Conservation (phyloP, 2,113 vertebrate genomes). For the Coryphaenoides rupestris region DNA sequence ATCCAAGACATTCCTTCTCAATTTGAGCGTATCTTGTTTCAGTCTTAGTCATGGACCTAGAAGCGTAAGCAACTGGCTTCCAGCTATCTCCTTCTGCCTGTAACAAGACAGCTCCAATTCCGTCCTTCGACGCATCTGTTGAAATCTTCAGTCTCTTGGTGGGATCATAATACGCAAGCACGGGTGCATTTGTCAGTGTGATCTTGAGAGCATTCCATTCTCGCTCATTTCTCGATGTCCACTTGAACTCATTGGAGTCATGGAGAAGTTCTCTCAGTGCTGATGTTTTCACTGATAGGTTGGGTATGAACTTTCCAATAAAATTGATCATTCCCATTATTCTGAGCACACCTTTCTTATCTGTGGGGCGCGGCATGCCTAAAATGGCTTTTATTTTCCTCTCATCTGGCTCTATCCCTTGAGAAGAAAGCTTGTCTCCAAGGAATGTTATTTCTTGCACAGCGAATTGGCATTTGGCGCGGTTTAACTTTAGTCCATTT, state of each 20-base stretch:
- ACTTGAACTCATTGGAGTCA: neutral
- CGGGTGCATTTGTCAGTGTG: neutral
- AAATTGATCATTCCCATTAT: neutral
- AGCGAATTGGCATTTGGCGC: neutral
- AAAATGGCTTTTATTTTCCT: neutral
- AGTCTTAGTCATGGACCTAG: neutral
- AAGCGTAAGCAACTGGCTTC: neutral
- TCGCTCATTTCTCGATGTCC: neutral
- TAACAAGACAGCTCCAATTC: neutral
- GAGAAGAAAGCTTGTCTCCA: neutral
- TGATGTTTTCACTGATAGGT: neutral
- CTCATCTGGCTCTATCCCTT: neutral
- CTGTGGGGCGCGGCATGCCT: neutral
- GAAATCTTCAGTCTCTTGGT: neutral
- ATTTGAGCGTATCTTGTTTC: conserved; percentile 5
- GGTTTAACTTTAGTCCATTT: conserved; percentile 3
- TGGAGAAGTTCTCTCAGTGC: neutral
- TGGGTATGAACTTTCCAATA: neutral
- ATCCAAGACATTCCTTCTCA: conserved; percentile 1
- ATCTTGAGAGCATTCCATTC: neutral
- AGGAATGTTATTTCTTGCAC: neutral
- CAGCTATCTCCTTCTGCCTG: neutral
- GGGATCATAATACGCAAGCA: neutral
- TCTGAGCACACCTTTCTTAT: neutral
- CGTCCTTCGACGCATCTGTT: neutral